Conservation (phyloP, 2,888 invertebrate genomes). For the Acleris sparsana region DNA sequence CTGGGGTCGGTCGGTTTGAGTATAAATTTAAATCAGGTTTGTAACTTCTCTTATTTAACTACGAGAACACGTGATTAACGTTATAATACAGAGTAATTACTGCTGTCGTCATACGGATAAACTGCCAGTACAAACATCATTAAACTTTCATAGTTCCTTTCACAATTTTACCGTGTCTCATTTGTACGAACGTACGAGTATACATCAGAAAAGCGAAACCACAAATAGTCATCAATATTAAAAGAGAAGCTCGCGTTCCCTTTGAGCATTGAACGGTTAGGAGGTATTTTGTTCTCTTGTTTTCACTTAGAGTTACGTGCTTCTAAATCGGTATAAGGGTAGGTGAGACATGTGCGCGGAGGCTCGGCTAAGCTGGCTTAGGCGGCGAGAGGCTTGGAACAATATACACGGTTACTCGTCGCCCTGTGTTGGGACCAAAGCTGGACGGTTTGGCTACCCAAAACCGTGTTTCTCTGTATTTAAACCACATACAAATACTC, state of each 20-base stretch:
- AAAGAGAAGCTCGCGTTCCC: conserved; percentile 30
- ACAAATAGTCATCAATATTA: conserved; percentile 33
- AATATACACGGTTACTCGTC: conserved; percentile 22
- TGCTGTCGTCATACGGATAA: neutral
- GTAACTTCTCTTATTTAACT: neutral
- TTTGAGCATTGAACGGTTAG: conserved; percentile 31
- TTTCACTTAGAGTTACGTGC: conserved; percentile 31
- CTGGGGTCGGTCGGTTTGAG: neutral
- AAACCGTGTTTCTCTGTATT: too few species aligned
- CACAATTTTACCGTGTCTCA: conserved; percentile 18
- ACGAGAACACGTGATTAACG: neutral
- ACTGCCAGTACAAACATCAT: neutral
- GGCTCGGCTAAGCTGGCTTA: conserved; percentile 37
- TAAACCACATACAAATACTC: too few species aligned
- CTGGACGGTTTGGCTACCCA: neutral
- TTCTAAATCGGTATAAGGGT: conserved; percentile 13
- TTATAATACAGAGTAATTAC: neutral
- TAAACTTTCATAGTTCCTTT: conserved; percentile 10
- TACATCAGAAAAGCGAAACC: conserved; percentile 29
- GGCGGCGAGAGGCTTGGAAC: conserved; percentile 23
- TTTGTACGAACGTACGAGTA: conserved; percentile 19
- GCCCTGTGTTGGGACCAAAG: conserved; percentile 6
- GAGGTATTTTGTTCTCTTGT: conserved; percentile 29
- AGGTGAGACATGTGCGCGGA: conserved; percentile 26
- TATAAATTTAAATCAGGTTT: neutral